Conservation (phyloP, 2,888 invertebrate species). For the Trissoscelio sp. region DNA sequence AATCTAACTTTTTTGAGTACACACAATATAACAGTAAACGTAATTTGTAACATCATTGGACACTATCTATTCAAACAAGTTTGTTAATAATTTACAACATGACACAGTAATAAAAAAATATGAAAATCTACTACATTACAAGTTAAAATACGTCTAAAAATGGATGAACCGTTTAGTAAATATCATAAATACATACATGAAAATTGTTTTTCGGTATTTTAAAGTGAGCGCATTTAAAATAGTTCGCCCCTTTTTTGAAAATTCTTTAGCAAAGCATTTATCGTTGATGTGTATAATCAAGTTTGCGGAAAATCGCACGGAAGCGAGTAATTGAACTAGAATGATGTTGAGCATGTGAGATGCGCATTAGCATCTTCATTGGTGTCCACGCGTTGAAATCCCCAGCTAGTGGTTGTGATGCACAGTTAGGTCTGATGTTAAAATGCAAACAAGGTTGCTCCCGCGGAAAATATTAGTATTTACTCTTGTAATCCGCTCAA, state of each 20-base stretch:
- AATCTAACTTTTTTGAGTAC: too few relatives aligned
- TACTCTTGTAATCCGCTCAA: constrained; percentile 34
- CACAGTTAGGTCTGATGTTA: constrained; percentile 50
- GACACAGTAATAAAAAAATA: too few relatives aligned
- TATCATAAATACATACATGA: too few relatives aligned
- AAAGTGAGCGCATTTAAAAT: constrained; percentile 7
- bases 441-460: constrained; percentile 47
- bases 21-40: too few relatives aligned
- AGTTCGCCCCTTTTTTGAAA: constrained; percentile 17
- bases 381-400: constrained; percentile 61
- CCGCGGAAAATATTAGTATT: constrained; percentile 42
- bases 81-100: too few relatives aligned
- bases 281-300: constrained; percentile 50
- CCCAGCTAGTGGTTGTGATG: constrained; percentile 33
- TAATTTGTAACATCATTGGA: too few relatives aligned
- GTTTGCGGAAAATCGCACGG: constrained; percentile 53
- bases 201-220: constrained; percentile 24
- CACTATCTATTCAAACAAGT: too few relatives aligned
- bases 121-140: too few relatives aligned
- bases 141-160: too few relatives aligned
- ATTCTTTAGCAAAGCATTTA: constrained; percentile 1
- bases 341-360: constrained; percentile 55
- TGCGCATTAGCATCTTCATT: constrained; percentile 58
- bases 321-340: constrained; percentile 60
- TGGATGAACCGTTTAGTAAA: too few relatives aligned